Evolutionary conservation across 2,113 vertebrate species (phyloP).

Genomic region (Dicentrarchus labrax): DNA sequence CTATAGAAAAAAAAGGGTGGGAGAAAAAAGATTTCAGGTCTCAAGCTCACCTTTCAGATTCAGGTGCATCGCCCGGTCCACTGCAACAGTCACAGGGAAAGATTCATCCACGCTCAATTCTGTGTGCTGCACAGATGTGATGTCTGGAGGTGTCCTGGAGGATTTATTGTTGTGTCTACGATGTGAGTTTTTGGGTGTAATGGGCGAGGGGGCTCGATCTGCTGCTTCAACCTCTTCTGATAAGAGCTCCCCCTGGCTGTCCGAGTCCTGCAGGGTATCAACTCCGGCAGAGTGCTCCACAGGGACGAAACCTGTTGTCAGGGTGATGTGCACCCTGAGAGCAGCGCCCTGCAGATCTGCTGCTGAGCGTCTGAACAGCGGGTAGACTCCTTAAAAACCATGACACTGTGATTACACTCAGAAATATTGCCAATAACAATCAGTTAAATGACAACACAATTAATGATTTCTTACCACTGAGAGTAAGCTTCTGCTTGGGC

Average conservation of each 20-base stretch:
- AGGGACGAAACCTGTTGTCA: slow-evolving; percentile 59
- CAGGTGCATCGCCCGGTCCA: slow-evolving; percentile 95
- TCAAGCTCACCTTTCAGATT: slow-evolving; percentile 89
- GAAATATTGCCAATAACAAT: neutral
- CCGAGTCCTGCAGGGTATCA: slow-evolving; percentile 62
- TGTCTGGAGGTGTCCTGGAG: neutral
- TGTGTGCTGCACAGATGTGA: slow-evolving; percentile 14
- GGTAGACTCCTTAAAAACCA: slow-evolving; percentile 89
- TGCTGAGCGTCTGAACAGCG: slow-evolving; percentile 90
- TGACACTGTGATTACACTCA: slow-evolving; percentile 12
- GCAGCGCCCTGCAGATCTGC: slow-evolving; percentile 91
- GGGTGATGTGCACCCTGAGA: slow-evolving; percentile 87
- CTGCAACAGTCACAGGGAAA: slow-evolving; percentile 87
- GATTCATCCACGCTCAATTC: slow-evolving; percentile 78
- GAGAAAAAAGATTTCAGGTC: neutral
- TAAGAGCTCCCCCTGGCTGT: slow-evolving; percentile 78
- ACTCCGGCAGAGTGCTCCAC: slow-evolving; percentile 17
- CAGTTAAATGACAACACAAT: neutral
- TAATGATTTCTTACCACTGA: slow-evolving; percentile 88
- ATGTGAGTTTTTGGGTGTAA: slow-evolving; percentile 44
- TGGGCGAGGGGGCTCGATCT: slow-evolving; percentile 10
- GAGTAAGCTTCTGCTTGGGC: slow-evolving; percentile 77
- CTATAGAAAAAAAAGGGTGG: neutral
- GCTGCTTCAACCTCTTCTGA: slow-evolving; percentile 42
- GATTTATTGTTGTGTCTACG: slow-evolving; percentile 52